Evolutionary conservation across 2,797 vertebrate genomes (phyloP).

Genomic region (Arrhamphus sclerolepis): DNA sequence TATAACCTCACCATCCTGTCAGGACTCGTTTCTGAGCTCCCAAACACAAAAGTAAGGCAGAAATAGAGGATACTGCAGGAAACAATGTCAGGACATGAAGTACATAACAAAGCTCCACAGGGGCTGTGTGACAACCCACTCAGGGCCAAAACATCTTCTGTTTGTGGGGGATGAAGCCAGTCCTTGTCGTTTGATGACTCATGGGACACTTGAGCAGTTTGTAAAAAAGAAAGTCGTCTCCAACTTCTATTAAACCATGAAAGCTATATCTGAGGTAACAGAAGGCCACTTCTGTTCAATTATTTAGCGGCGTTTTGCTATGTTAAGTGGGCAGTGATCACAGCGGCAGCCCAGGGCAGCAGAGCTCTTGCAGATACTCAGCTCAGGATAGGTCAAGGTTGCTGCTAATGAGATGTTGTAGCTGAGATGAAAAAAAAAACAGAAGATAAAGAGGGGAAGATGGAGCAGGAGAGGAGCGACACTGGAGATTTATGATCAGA

Average conservation of each 20-base stretch:
- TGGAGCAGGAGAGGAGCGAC: constrained; percentile 27
- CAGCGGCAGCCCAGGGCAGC: constrained; percentile 23
- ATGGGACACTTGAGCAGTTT: constrained; percentile 11
- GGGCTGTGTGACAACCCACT: constrained; percentile 22
- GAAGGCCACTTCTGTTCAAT: constrained; percentile 13
- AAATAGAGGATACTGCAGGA: constrained; percentile 29
- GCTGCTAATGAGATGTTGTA: constrained; percentile 56
- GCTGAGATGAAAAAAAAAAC: constrained; percentile 2
- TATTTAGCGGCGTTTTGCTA: not conserved
- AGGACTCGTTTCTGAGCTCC: constrained; percentile 12
- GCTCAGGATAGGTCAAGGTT: constrained; percentile 61
- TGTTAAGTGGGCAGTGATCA: constrained; percentile 30
- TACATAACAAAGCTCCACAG: constrained; percentile 23
- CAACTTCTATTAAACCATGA: constrained; percentile 14
- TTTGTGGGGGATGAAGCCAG: not conserved
- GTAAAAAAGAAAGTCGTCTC: constrained; percentile 7
- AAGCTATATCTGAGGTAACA: constrained; percentile 18
- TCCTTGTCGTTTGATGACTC: constrained; percentile 20
- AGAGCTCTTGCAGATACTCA: constrained; percentile 19
- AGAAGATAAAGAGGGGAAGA: constrained; percentile 30
- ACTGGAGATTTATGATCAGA: constrained; percentile 48
- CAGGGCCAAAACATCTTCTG: constrained; percentile 2
- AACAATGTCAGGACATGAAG: constrained; percentile 41
- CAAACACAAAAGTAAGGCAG: constrained; percentile 21
- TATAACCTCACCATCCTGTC: constrained; percentile 39